Conservation (phyloP, 35 echinoderm and acorn worm species). For the Lytechinus variegatus region DNA sequence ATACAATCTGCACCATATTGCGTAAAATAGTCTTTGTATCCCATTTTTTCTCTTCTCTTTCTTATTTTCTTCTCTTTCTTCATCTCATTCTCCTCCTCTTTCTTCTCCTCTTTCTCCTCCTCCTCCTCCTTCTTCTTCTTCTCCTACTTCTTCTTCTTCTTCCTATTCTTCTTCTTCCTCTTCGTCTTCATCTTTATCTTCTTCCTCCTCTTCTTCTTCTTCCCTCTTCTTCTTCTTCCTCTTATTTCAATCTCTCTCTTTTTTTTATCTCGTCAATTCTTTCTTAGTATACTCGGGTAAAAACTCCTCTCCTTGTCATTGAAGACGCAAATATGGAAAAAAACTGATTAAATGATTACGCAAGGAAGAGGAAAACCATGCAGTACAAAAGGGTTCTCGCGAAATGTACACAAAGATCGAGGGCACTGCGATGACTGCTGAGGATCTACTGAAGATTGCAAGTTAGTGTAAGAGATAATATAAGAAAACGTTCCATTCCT, state of each 20-base stretch:
- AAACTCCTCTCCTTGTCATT: no score
- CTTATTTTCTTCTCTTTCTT: no score
- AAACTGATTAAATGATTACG: no score
- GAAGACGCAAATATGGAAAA: no score
- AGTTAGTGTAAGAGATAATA: not conserved
- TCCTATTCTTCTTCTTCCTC: not conserved
- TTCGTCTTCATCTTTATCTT: not conserved
- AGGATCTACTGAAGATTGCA: not conserved
- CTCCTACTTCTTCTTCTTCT: not conserved
- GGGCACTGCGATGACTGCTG: not conserved
- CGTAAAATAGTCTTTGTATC: no score
- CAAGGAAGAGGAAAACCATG: no score
- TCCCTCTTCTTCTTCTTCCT: not conserved
- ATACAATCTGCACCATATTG: no score
- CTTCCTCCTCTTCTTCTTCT: not conserved
- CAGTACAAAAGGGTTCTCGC: no score
- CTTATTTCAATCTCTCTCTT: not conserved
- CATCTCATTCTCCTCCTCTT: not conserved
- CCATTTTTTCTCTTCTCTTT: no score
- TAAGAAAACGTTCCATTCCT: not conserved
- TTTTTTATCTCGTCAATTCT: not conserved
- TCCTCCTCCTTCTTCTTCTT: not conserved
- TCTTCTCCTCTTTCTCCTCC: not conserved
- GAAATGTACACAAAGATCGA: not conserved
- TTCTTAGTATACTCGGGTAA: no score